These are phyloP conservation scores for Drosophila ambigua DNA, from an alignment of 1,140 invertebrate genomes.

Conservation along the genomic window DNA sequence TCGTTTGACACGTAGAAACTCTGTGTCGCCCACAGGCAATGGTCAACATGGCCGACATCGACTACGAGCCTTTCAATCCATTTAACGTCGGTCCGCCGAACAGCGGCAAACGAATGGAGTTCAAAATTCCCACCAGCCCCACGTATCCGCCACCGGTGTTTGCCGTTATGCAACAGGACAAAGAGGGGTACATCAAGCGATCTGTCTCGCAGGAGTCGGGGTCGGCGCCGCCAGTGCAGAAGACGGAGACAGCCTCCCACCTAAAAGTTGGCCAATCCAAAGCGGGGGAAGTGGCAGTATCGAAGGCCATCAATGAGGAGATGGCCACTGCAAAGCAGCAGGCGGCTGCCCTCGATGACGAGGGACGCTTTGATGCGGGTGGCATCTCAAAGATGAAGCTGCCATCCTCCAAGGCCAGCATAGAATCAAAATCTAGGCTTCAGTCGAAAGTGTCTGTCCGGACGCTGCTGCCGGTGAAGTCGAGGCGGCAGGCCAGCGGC, in stretches of 20 bases:
- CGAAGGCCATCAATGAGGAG: constrained; percentile 65
- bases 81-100: constrained; percentile 50
- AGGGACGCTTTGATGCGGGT: constrained; percentile 34
- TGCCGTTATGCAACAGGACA: constrained; percentile 21
- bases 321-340: constrained; percentile 51
- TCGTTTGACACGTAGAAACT: background rate
- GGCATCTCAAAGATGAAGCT: background rate
- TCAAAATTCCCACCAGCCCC: constrained; percentile 41
- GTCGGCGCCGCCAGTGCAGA: background rate
- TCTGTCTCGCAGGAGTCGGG: constrained; percentile 19
- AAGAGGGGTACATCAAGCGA: constrained; percentile 27
- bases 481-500: background rate
- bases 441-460: constrained; percentile 5
- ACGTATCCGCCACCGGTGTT: constrained; percentile 57
- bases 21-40: background rate
- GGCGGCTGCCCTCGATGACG: constrained; percentile 4
- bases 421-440: background rate
- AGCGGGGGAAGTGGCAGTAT: constrained; percentile 48
- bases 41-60: constrained; percentile 41
- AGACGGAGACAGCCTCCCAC: background rate
- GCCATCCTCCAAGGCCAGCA: background rate
- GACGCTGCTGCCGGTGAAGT: constrained; percentile 41
- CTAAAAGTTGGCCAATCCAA: constrained; percentile 9
- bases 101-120: constrained; percentile 10
- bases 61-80: constrained; percentile 47